Base-by-base conservation (phyloP, 1,140 invertebrate genomes). In the Oncopeltus fasciatus region DNA sequence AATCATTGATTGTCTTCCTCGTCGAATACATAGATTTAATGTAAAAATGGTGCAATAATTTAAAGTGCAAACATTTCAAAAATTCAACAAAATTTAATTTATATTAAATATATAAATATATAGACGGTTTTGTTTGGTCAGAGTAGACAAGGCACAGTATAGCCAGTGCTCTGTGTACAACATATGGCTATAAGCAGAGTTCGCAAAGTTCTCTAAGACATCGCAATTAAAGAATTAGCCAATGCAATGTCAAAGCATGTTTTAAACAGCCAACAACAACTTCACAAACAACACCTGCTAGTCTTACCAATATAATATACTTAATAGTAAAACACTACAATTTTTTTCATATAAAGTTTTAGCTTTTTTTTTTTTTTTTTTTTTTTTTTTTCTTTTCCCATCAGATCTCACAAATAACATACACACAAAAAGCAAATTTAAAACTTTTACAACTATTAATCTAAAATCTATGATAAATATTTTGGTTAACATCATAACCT, bases 401-500 rank as follows among this genome's bases (percentile, higher is more conserved):
- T 60, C 59, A 60, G 57, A 65, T 53, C 61, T 65, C 59, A 65
- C 49, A 65, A 26, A 60, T 53, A 44, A 64, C 62, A 60, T 64
- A 65, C 64, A 58, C 64, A 65, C 60, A 65, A 51, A 59, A 65
- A 61, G 64, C 64, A 61, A 60, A 61, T 24, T 60, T 65, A 60
- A 57, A 49, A 61, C 64, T 65, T 61, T n/a, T 58, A 57, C 28
- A 61, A 61, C 60, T 65, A 65, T 57, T 21, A 61, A 61, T 29
- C 59, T 65, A 65, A 61, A 58, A 56, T 56, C 53, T 65, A 65
- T 44, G 21, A 65, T 65, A 65, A 61, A 61, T 61, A 65, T 65
- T 63, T 61, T 65, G 64, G 64, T 65, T 65, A 65, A 65, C 64
- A 65, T 65, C 64, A 65, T 65, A 65, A 65, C 53, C 64, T 59